Percentiles rank a stretch among this genome's conserved stretches.
These are phyloP conservation scores for Phengaris alcon DNA, from an alignment of 2,888 invertebrate genomes.

Conservation along the genomic window DNA sequence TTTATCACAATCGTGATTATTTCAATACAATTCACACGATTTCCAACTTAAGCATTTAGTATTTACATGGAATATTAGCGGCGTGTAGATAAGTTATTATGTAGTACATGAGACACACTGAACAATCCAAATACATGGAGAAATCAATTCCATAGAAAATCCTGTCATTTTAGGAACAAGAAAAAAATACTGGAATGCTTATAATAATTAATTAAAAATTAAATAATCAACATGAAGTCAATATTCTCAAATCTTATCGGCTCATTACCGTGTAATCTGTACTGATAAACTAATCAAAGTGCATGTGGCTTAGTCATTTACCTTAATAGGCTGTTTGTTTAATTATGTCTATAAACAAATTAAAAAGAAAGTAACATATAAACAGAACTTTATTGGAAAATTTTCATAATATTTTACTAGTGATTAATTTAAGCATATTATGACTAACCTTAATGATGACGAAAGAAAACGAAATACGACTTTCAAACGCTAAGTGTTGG, in stretches of 20 bases:
- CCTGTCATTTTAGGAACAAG: no score
- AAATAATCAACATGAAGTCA: neutral
- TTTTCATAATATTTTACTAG: neutral
- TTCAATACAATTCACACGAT: constrained; percentile 1
- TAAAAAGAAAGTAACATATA: neutral
- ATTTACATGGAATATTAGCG: neutral
- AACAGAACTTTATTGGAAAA: neutral
- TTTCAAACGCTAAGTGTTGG: neutral
- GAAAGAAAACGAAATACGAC: neutral
- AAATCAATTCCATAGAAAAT: neutral
- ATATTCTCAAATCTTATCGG: neutral
- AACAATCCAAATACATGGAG: neutral
- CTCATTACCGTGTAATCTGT: neutral
- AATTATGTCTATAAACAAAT: neutral
- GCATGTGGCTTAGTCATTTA: neutral
- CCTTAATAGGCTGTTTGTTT: neutral
- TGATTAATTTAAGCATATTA: neutral
- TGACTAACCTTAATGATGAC: neutral
- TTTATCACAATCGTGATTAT: constrained; percentile 12
- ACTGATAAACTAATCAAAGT: constrained; percentile 5
- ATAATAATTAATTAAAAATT: neutral
- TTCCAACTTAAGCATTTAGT: neutral
- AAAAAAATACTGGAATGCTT: no score
- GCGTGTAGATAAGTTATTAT: neutral
- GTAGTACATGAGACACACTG: neutral